phyloP scores from a whole-genome alignment of 2,113 vertebrate genomes.

The Epinephelus lanceolatus region DNA sequence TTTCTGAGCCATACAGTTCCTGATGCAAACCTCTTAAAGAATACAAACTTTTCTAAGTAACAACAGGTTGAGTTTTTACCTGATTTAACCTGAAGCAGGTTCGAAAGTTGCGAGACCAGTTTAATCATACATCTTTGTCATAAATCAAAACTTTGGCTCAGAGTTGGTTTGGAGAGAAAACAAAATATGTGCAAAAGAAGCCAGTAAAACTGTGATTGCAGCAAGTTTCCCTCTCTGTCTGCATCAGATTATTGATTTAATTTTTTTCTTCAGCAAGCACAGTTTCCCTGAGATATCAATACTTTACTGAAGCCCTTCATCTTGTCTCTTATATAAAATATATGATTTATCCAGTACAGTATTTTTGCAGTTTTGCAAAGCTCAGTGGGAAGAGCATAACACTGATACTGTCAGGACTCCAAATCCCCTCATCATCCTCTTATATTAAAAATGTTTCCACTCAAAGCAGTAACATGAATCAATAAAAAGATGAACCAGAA shows the following conservation, averaged over 20 bases:
- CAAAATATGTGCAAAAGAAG: neutral
- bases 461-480: neutral
- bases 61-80: too few relatives aligned
- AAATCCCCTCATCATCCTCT: too few relatives aligned
- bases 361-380: neutral
- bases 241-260: neutral
- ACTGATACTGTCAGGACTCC: neutral
- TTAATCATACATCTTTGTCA: neutral
- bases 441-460: neutral
- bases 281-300: neutral
- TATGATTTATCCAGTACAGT: neutral
- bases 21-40: neutral
- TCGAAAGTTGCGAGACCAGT: neutral
- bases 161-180: neutral
- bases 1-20: neutral
- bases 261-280: neutral
- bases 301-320: neutral
- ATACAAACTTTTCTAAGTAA: neutral
- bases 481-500: neutral
- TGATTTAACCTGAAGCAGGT: neutral
- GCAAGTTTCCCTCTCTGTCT: neutral
- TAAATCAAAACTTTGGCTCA: slow-evolving; percentile 5
- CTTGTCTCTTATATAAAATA: neutral
- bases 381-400: neutral
- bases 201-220: neutral